Conservation (phyloP, 2,797 vertebrate species). For the Sebastes alutus region DNA sequence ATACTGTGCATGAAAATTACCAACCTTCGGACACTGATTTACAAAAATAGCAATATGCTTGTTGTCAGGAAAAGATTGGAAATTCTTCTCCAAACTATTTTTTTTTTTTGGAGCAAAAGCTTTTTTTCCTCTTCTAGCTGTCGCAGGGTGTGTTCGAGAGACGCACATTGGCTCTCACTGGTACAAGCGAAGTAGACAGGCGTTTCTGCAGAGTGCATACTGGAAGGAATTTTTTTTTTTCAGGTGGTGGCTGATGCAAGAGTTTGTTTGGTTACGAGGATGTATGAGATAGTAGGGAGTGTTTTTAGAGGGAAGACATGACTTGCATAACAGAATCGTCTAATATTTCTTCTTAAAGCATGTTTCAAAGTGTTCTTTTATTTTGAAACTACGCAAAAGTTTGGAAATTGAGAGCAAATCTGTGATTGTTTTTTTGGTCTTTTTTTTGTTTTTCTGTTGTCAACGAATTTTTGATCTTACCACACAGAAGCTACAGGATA, state of each 20-base stretch:
- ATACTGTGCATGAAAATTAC: background rate
- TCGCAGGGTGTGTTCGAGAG: constrained; percentile 1
- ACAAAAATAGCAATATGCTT: background rate
- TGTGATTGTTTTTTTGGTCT: background rate
- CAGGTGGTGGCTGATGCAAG: constrained; percentile 58
- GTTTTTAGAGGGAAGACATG: background rate
- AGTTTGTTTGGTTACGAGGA: constrained; percentile 44
- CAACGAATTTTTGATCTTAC: background rate
- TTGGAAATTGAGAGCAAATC: background rate
- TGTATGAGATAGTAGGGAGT: background rate
- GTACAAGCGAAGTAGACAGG: background rate
- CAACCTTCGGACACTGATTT: background rate
- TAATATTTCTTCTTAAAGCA: background rate
- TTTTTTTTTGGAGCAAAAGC: background rate
- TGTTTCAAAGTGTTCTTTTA: background rate
- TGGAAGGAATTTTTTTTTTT: background rate
- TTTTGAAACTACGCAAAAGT: background rate
- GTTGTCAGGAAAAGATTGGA: background rate
- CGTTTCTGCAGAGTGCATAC: background rate
- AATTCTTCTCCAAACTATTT: background rate
- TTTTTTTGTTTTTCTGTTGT: background rate
- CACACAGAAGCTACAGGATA: background rate
- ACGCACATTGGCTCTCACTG: background rate
- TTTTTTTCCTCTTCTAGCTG: background rate
- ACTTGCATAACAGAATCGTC: background rate